Evolutionary conservation across 2,113 vertebrate genomes (phyloP).

Genomic region (Alaudala cheleensis): DNA sequence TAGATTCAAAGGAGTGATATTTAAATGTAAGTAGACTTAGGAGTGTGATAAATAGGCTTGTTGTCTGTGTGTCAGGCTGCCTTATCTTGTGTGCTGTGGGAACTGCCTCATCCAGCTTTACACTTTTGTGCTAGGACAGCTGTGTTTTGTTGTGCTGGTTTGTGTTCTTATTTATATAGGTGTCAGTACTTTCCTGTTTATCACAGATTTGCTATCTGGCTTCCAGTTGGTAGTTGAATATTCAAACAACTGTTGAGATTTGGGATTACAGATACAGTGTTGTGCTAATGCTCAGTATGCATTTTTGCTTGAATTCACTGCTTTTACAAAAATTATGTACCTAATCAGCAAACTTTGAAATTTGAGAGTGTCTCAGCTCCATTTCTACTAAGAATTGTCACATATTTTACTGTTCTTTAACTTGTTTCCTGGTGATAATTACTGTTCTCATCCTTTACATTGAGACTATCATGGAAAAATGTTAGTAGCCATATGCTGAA

Average conservation of each 20-base stretch:
- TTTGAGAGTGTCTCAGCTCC: neutral
- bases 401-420: neutral
- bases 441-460: neutral
- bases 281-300: neutral
- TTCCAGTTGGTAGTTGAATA: neutral
- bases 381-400: neutral
- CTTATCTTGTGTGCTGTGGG: no score
- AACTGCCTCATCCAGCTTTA: neutral
- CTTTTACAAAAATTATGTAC: neutral
- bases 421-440: neutral
- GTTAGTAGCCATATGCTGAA: neutral
- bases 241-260: neutral
- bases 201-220: neutral
- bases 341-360: neutral
- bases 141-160: neutral
- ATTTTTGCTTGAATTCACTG: neutral
- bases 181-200: neutral
- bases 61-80: neutral
- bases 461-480: neutral
- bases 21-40: neutral
- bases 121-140: neutral
- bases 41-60: neutral
- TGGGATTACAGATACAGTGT: neutral
- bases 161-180: neutral
- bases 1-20: neutral